Evolutionary conservation across 2,888 invertebrate genomes (phyloP), one percentile per base, ranked within the genome.

Genomic region (Crocallis elinguaria): DNA sequence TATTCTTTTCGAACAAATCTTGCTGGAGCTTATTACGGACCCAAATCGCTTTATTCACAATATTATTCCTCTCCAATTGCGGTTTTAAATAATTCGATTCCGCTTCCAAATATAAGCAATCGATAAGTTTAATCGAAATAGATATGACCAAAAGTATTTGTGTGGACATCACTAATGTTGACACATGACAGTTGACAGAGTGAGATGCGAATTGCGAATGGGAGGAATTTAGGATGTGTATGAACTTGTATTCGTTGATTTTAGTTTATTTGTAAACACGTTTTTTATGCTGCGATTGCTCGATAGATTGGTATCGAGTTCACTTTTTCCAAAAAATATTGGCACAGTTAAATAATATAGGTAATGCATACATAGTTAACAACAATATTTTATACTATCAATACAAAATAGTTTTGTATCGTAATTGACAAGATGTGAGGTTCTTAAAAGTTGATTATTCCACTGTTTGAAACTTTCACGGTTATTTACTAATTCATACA

Each of bases 31-130:
- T 71, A 49, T 64, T 73, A 0, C 71, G 67, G 0, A 79, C 53
- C 89, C 88, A 89, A 0, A 86, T 61, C 0, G 86, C 82, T 62
- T 86, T 88, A 36, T 86, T 89, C 0, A 89, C 60, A 0, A 85
- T 65, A 32, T 83, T 89, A 43, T 81, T 86, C n/a, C 78, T 64
- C 9, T 88, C 86, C 9, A 79, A 45, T 27, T 69, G 78, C 0
- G 81, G 77, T 11, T 72, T 82, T 0, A 66, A 52, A 38, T 59
- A 77, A 30, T 75, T 77, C 0, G 61, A 13, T 45, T 79, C 76
- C 0, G 65, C 67, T 5, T 70, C 65, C 17, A 84, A 56, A 35
- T 58, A 77, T 2, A 60, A 58, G 3, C 70, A 50, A 0, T 52
- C 21, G n/a, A 69, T 57, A 13, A 71, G 52, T 27, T 64, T 56